phyloP scores from a whole-genome alignment of 2,888 invertebrate genomes.

The Drosophila villosipedis region DNA sequence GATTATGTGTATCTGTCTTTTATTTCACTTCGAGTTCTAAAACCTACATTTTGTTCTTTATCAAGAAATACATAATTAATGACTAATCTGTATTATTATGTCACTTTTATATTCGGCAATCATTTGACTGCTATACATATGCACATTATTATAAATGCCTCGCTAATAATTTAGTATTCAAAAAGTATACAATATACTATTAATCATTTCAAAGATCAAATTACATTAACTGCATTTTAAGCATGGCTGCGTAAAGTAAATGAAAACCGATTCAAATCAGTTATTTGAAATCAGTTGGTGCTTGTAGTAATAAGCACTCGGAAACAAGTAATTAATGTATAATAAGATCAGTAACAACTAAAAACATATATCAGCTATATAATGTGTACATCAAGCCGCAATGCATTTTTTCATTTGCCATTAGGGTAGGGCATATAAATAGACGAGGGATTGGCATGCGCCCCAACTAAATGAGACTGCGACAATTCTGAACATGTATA shows the following conservation, averaged over 20 bases:
- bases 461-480: conserved; percentile 11
- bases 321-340: conserved; percentile 15
- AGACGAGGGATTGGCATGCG: conserved; percentile 46
- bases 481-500: conserved; percentile 18
- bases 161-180: neutral
- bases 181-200: neutral
- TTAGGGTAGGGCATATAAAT: conserved; percentile 66
- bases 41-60: neutral
- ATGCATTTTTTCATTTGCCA: conserved; percentile 30
- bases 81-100: neutral
- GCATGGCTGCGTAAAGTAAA: conserved; percentile 2
- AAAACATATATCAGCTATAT: conserved; percentile 2
- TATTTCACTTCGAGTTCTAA: neutral
- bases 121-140: neutral
- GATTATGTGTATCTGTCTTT: neutral
- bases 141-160: neutral
- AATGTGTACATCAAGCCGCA: conserved; percentile 24
- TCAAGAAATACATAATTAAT: neutral
- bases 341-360: conserved; percentile 5
- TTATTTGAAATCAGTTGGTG: conserved; percentile 7
- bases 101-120: neutral
- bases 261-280: conserved; percentile 5
- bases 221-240: neutral
- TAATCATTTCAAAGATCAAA: conserved; percentile 7
- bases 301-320: neutral